phyloP scores from a whole-genome alignment of 2,888 invertebrate genomes.

The Archaeoteleia sp. region DNA sequence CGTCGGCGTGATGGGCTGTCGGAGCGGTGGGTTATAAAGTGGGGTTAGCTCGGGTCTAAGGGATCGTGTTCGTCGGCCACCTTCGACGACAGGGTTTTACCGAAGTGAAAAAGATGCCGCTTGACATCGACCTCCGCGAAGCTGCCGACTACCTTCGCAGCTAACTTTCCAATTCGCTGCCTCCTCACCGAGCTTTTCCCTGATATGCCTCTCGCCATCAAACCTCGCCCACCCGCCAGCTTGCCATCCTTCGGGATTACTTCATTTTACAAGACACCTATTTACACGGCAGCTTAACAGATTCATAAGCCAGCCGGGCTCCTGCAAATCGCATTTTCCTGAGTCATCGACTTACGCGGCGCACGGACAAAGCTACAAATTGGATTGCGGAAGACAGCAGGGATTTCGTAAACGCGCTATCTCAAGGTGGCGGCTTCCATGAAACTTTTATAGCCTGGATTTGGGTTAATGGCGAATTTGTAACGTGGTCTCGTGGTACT shows the following conservation, averaged over 20 bases:
- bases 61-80: slow-evolving; percentile 71
- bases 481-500: slow-evolving; percentile 7
- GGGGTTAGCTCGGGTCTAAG: slow-evolving; percentile 69
- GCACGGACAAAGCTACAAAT: slow-evolving; percentile 42
- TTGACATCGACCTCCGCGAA: slow-evolving; percentile 57
- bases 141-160: slow-evolving; percentile 26
- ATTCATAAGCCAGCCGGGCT: slow-evolving; percentile 40
- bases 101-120: slow-evolving; percentile 64
- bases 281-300: slow-evolving; percentile 49
- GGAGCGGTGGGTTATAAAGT: slow-evolving; percentile 67
- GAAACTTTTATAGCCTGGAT: slow-evolving; percentile 32
- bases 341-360: slow-evolving; percentile 38
- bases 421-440: slow-evolving; percentile 2
- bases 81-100: slow-evolving; percentile 66
- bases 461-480: slow-evolving; percentile 37
- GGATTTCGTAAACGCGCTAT: slow-evolving; percentile 18
- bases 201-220: slow-evolving; percentile 30
- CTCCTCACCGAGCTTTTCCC: slow-evolving; percentile 13
- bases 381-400: slow-evolving; percentile 42
- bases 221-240: slow-evolving; percentile 20
- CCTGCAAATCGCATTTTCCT: slow-evolving; percentile 41
- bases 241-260: slow-evolving; percentile 37
- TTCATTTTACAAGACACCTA: slow-evolving; percentile 51
- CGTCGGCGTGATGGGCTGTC: slow-evolving; percentile 46
- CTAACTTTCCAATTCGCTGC: slow-evolving; percentile 52